phyloP scores from a whole-genome alignment of 2,113 vertebrate species.

The Rallus limicola region DNA sequence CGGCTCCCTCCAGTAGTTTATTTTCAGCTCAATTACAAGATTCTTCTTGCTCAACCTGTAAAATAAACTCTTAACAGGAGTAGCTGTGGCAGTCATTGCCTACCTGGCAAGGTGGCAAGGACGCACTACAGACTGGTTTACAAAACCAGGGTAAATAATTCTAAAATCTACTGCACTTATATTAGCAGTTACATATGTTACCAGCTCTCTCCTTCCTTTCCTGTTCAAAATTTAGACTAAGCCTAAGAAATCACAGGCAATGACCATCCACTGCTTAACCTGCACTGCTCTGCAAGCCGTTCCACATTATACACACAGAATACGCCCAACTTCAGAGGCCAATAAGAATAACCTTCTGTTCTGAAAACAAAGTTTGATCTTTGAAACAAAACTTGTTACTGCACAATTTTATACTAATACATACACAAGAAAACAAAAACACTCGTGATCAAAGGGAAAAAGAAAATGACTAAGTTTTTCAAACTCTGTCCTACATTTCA shows the following conservation, averaged over 20 bases:
- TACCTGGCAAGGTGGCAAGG: neutral
- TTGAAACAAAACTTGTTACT: neutral
- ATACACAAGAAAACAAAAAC: neutral
- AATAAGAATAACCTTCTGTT: neutral
- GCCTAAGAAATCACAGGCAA: neutral
- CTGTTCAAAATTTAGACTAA: neutral
- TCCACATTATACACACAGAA: rapidly evolving
- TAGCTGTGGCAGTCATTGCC: neutral
- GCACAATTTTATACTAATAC: neutral
- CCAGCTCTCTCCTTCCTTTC: neutral
- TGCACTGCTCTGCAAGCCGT: rapidly evolving
- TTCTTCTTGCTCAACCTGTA: neutral
- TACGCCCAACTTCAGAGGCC: neutral
- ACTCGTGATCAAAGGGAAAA: neutral
- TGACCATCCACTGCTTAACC: rapidly evolving
- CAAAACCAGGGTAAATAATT: neutral
- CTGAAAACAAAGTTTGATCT: neutral
- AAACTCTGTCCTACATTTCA: constrained; percentile 5
- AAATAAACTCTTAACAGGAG: neutral
- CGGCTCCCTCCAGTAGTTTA: neutral
- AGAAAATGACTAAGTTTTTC: neutral
- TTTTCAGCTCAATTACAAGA: neutral
- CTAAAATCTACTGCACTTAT: neutral
- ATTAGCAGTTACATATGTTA: neutral
- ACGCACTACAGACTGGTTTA: neutral